Evolutionary conservation across 2,888 invertebrate species (phyloP).

Genomic region (Nebria brevicollis): DNA sequence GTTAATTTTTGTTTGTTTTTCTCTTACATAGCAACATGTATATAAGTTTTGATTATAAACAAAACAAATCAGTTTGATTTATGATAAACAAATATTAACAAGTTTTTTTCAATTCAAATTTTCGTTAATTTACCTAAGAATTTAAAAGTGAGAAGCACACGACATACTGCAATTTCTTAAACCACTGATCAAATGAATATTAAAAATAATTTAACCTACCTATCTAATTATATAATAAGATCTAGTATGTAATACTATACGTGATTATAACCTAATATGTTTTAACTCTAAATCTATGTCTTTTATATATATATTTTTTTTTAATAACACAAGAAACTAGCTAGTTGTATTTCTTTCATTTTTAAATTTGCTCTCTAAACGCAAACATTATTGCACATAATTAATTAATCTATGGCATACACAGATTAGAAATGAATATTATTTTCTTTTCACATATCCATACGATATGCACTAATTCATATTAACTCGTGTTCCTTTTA

Average conservation of each 20-base stretch:
- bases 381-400: conserved; percentile 45
- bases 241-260: conserved; percentile 41
- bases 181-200: conserved; percentile 44
- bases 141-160: conserved; percentile 35
- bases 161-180: conserved; percentile 38
- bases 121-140: neutral
- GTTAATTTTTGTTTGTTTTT: conserved; percentile 2
- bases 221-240: conserved; percentile 36
- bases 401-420: conserved; percentile 41
- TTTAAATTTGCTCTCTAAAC: conserved; percentile 36
- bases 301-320: conserved; percentile 24
- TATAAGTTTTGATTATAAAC: neutral
- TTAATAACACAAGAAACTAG: conserved; percentile 43
- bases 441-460: neutral
- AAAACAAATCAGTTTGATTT: neutral
- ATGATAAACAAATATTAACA: neutral
- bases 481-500: conserved; percentile 40
- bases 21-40: conserved; percentile 31
- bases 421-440: conserved; percentile 38
- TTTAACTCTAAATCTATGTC: conserved; percentile 37
- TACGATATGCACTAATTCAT: conserved; percentile 20
- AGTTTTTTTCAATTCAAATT: neutral
- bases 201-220: conserved; percentile 26
- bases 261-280: conserved; percentile 39
- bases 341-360: conserved; percentile 20